Evolutionary conservation across 2,888 invertebrate species (phyloP).

Genomic region (Lasiommata megera): DNA sequence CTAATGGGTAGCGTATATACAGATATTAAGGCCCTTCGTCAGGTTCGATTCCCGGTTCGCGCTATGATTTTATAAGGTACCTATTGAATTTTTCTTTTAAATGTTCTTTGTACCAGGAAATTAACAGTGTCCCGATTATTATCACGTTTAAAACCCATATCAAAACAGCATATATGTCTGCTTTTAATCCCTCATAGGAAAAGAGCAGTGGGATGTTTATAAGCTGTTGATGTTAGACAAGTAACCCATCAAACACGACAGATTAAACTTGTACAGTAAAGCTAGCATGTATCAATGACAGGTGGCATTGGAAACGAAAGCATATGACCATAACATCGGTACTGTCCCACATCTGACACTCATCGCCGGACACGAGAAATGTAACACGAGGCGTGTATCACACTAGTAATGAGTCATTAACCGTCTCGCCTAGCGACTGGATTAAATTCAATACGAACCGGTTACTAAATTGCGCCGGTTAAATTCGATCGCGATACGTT

Average conservation of each 20-base stretch:
- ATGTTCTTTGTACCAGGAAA: too few species aligned
- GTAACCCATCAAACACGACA: background rate
- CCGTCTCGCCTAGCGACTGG: slow-evolving; percentile 46
- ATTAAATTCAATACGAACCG: slow-evolving; percentile 63
- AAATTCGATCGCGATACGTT: slow-evolving; percentile 56
- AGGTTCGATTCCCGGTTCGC: too few species aligned
- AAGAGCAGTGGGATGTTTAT: too few species aligned
- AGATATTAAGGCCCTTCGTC: too few species aligned
- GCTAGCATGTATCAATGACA: background rate
- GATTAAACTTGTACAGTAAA: background rate
- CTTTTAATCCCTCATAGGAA: too few species aligned
- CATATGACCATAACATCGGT: slow-evolving; percentile 10
- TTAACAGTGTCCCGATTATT: too few species aligned
- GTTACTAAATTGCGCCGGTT: slow-evolving; percentile 63
- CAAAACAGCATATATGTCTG: too few species aligned
- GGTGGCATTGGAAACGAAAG: background rate
- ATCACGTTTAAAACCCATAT: too few species aligned
- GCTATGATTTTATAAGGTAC: too few species aligned
- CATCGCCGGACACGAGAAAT: slow-evolving; percentile 13
- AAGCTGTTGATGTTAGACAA: too few species aligned
- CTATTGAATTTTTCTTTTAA: too few species aligned
- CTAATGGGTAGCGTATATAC: too few species aligned
- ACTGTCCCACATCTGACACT: slow-evolving; percentile 17
- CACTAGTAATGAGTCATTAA: slow-evolving; percentile 54
- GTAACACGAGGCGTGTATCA: slow-evolving; percentile 26